These are phyloP conservation scores for Syngnathus typhle DNA, from an alignment of 2,113 vertebrate species.

Conservation along the genomic window DNA sequence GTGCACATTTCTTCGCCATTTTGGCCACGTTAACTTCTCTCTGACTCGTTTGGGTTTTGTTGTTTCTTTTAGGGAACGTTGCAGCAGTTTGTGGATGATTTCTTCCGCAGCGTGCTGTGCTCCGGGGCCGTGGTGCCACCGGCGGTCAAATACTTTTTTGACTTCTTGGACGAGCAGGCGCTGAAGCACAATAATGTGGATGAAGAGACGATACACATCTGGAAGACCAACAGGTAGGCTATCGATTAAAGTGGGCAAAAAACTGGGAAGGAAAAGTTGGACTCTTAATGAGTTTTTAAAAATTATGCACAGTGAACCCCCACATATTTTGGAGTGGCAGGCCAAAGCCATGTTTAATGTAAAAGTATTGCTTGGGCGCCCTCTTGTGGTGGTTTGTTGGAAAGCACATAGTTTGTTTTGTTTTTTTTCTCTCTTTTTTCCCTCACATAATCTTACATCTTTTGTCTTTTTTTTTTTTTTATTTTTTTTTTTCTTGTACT, in stretches of 20 bases:
- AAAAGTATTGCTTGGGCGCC: neutral
- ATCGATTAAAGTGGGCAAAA: neutral
- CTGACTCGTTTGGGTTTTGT: conserved; percentile 32
- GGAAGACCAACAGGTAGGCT: conserved; percentile 94
- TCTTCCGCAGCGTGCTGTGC: conserved; percentile 92
- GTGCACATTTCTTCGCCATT: conserved; percentile 58
- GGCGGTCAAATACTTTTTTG: conserved; percentile 97
- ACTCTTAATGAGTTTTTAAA: too few species aligned
- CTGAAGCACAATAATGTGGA: conserved; percentile 90
- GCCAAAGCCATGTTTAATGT: neutral
- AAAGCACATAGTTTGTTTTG: neutral
- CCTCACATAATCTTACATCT: neutral
- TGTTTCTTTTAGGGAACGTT: conserved; percentile 81
- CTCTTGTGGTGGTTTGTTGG: neutral
- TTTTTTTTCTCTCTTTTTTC: neutral
- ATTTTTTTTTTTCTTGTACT: neutral
- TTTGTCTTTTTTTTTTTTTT: neutral
- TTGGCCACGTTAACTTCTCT: conserved; percentile 6
- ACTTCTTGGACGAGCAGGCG: conserved; percentile 96
- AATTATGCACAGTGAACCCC: neutral
- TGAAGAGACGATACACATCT: conserved; percentile 96
- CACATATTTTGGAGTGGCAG: too few species aligned
- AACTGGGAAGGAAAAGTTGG: neutral
- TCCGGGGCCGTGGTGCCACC: conserved; percentile 85
- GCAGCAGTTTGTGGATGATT: conserved; percentile 97